These are phyloP conservation scores for Patiria pectinifera DNA, from an alignment of 53 echinoderm and acorn worm genomes.

Conservation along the genomic window DNA sequence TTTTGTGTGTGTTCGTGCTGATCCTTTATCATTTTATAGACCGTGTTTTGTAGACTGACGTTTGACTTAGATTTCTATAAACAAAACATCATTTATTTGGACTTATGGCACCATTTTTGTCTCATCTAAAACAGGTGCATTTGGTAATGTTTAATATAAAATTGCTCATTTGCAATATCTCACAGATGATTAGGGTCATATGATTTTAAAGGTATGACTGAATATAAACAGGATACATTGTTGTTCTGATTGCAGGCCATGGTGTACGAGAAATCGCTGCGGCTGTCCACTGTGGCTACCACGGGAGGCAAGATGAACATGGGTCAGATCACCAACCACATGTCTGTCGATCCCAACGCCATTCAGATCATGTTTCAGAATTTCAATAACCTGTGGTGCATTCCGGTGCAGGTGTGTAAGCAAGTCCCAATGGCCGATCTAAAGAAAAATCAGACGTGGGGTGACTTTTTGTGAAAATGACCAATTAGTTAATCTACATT, in stretches of 20 bases:
- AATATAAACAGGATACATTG: not conserved
- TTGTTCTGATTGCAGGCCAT: constrained; percentile 55
- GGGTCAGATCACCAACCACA: constrained; percentile 81
- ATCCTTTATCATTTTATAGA: too few species aligned
- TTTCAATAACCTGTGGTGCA: constrained; percentile 61
- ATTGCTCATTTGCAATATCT: not conserved
- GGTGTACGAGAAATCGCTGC: constrained; percentile 77
- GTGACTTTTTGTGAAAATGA: too few species aligned
- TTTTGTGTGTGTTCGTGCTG: too few species aligned
- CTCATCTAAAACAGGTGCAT: too few species aligned
- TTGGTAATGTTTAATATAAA: too few species aligned
- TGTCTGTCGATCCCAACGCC: constrained; percentile 71
- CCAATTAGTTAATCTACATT: too few species aligned
- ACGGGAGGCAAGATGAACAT: constrained; percentile 72
- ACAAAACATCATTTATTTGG: not conserved
- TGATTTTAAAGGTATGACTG: not conserved
- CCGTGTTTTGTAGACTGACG: too few species aligned
- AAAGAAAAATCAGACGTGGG: too few species aligned
- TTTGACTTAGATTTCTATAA: not conserved
- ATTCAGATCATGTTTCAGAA: constrained; percentile 63
- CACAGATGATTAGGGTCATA: not conserved
- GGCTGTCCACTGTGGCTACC: constrained; percentile 70
- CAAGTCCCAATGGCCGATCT: too few species aligned
- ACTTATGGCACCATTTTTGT: too few species aligned
- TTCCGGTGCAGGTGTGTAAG: constrained; percentile 60